These are phyloP conservation scores for Neolamprologus longior DNA, from an alignment of 2,113 vertebrate genomes.

Conservation along the genomic window DNA sequence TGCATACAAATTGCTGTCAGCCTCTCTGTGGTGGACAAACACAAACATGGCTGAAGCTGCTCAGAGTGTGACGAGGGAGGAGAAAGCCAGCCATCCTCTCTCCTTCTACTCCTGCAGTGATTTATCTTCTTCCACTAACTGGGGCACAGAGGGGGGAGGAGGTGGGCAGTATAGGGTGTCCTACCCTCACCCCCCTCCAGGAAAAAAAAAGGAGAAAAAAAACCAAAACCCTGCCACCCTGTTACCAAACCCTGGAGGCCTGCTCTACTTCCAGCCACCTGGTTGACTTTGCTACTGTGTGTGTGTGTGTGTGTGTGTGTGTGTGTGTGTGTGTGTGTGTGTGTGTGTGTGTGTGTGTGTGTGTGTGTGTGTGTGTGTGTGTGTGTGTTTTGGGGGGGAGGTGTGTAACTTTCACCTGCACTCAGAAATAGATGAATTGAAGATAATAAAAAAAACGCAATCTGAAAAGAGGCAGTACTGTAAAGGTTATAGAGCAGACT, in stretches of 20 bases:
- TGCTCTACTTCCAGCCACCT: slow-evolving; percentile 66
- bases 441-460: not conserved
- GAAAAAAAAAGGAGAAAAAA: not conserved
- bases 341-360: not conserved
- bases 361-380: not conserved
- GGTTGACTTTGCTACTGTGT: slow-evolving; percentile 48
- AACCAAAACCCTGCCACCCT: not conserved
- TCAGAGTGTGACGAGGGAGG: slow-evolving; percentile 1
- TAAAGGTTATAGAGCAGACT: not conserved
- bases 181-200: not conserved
- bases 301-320: not conserved
- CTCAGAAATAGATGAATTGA: slow-evolving; percentile 1
- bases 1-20: not conserved
- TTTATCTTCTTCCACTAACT: slow-evolving; percentile 55
- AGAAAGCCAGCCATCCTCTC: slow-evolving; percentile 11
- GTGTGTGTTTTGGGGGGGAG: not conserved
- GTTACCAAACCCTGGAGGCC: slow-evolving; percentile 50
- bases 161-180: slow-evolving; percentile 29
- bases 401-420: slow-evolving; percentile 32
- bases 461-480: not conserved
- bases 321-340: no score
- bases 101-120: slow-evolving; percentile 15
- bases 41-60: slow-evolving; percentile 1
- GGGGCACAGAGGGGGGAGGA: slow-evolving; percentile 27
- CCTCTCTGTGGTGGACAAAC: not conserved